phyloP scores from a whole-genome alignment of 2,797 vertebrate genomes.

The Acipenser ruthenus region DNA sequence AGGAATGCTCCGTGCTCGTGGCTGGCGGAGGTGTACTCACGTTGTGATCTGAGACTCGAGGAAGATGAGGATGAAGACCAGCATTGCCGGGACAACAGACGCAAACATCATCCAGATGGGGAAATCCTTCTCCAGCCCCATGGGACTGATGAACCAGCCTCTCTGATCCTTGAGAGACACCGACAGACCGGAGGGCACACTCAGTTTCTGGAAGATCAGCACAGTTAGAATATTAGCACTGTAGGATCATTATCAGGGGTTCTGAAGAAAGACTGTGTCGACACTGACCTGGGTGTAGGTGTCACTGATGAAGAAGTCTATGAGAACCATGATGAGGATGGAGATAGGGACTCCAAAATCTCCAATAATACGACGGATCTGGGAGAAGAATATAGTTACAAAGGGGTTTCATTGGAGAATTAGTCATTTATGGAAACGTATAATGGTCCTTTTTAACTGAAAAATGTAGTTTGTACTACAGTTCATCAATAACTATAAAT shows the following conservation, averaged over 20 bases:
- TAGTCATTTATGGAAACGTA: too few relatives aligned
- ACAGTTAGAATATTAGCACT: not conserved
- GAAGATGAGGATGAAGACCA: constrained; percentile 98
- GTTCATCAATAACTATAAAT: too few relatives aligned
- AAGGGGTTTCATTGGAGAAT: not conserved
- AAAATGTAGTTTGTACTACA: too few relatives aligned
- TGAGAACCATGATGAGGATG: constrained; percentile 79
- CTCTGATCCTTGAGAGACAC: constrained; percentile 59
- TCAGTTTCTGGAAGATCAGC: constrained; percentile 72
- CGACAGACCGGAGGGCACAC: constrained; percentile 73
- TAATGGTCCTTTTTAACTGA: too few relatives aligned
- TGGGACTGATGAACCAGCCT: constrained; percentile 78
- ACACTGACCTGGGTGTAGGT: constrained; percentile 79
- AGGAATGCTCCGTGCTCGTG: too few relatives aligned
- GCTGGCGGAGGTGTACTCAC: constrained; percentile 53
- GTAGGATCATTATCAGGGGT: not conserved
- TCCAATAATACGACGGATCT: constrained; percentile 84
- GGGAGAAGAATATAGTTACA: constrained; percentile 3
- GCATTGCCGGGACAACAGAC: constrained; percentile 66
- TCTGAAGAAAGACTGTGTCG: not conserved
- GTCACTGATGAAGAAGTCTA: constrained; percentile 64
- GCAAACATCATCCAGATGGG: constrained; percentile 84
- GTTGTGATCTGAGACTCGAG: constrained; percentile 97
- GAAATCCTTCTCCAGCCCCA: constrained; percentile 37
- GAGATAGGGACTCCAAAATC: constrained; percentile 97